Percentiles rank a stretch among this genome's conserved stretches.
phyloP scores from a whole-genome alignment of 2,113 vertebrate genomes.

The Capricornis sumatraensis region DNA sequence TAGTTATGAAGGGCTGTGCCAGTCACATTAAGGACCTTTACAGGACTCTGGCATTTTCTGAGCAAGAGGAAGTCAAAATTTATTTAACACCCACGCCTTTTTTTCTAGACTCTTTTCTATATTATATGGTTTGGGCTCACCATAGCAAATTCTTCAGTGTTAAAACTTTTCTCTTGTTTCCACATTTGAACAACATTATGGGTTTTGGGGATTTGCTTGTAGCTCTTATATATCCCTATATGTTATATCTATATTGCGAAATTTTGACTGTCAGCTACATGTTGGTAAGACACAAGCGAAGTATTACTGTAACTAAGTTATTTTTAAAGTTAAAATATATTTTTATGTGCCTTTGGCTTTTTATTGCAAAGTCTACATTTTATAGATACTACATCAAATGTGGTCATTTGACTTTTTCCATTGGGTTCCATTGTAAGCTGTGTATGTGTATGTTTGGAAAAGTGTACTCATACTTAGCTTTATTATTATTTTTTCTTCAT shows the following conservation, averaged over 20 bases:
- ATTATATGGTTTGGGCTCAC: slow-evolving; percentile 66
- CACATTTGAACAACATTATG: slow-evolving; percentile 69
- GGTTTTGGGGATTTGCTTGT: slow-evolving; percentile 61
- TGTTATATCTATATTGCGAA: slow-evolving; percentile 71
- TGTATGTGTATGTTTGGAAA: slow-evolving; percentile 76
- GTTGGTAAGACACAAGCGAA: slow-evolving; percentile 79
- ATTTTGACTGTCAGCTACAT: slow-evolving; percentile 67
- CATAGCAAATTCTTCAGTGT: slow-evolving; percentile 58
- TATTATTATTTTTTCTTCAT: slow-evolving; percentile 68
- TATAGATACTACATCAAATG: slow-evolving; percentile 76
- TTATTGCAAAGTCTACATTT: slow-evolving; percentile 80
- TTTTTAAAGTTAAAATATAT: slow-evolving; percentile 84
- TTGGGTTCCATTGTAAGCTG: slow-evolving; percentile 78
- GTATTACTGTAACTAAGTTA: slow-evolving; percentile 83
- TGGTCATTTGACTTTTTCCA: slow-evolving; percentile 74
- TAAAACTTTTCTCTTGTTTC: slow-evolving; percentile 68
- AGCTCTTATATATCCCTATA: slow-evolving; percentile 69
- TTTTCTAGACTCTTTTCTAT: slow-evolving; percentile 68
- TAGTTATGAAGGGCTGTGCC: slow-evolving; percentile 44
- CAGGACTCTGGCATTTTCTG: background rate
- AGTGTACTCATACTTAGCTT: slow-evolving; percentile 71
- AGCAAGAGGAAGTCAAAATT: slow-evolving; percentile 63
- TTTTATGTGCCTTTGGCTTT: slow-evolving; percentile 83
- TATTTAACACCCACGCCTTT: slow-evolving; percentile 73
- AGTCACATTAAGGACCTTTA: slow-evolving; percentile 38